A percentile compares a stretch with the other conserved stretches of the same genome.
These are phyloP conservation scores for Forbesichthys agassizii DNA, from an alignment of 2,113 vertebrate species.

Conservation along the genomic window DNA sequence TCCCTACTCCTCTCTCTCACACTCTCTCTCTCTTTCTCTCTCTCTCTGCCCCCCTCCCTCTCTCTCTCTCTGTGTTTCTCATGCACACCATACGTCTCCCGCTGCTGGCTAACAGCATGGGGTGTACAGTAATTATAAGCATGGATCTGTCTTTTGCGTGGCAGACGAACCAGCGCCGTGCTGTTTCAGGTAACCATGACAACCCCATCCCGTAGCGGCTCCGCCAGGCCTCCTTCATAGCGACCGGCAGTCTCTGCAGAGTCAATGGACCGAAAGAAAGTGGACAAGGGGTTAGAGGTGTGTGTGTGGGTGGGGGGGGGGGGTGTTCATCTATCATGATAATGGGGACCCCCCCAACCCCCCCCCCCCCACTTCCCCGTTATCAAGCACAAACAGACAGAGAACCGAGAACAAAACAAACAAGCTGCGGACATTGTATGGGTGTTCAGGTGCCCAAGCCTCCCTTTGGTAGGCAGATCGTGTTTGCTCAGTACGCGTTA, in stretches of 20 bases:
- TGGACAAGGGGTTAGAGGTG: constrained; percentile 27
- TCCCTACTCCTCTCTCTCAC: neutral
- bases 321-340: constrained; percentile 9
- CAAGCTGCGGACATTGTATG: constrained; percentile 5
- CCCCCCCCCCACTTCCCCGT: no score
- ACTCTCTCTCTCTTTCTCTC: neutral
- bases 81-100: constrained; percentile 46
- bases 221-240: constrained; percentile 60
- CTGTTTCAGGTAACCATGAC: constrained; percentile 86
- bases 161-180: constrained; percentile 87
- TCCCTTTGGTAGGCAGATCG: neutral
- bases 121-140: constrained; percentile 77
- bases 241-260: constrained; percentile 66
- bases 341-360: neutral
- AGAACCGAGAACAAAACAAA: constrained; percentile 6
- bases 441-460: neutral
- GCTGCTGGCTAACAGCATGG: constrained; percentile 55
- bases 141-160: constrained; percentile 77
- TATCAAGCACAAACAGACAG: constrained; percentile 24
- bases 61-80: constrained; percentile 18
- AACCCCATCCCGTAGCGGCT: constrained; percentile 71
- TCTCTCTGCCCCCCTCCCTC: constrained; percentile 16
- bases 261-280: constrained; percentile 11
- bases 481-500: neutral
- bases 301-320: neutral